Base-by-base conservation (phyloP, 2,113 vertebrate species). In the Isurus oxyrinchus region DNA sequence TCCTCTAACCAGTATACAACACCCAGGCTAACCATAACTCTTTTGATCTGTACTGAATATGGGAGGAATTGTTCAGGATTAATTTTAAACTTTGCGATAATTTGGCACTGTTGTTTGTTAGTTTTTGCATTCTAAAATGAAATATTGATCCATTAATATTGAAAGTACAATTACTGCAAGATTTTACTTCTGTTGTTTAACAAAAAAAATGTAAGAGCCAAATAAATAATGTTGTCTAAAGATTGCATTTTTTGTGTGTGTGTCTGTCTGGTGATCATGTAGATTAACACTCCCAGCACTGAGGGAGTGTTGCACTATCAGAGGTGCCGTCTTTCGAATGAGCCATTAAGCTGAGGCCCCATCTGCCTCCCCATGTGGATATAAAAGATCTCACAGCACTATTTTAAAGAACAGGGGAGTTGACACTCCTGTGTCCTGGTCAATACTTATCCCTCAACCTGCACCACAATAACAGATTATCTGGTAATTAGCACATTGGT, bases 181-280 rank as follows among this genome's bases (percentile, higher is more conserved):
- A 81, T 40, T 81, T 81, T 81, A 81, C 79, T 81, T 88, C 49
- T 87, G 84, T 87, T 53, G 44, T 55, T 87, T 87, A 87, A 87
- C 14, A 76, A 76, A 76, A 69, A 3, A 69, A 69, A 69, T 25
- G 44, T 53, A 53, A 27, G 86, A 88, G 8, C 49, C 86, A 53
- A 88, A 88, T 88, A 88, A 88, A 88, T 88, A 88, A 88, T 88
- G 23, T 88, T 88, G 86, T 53, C 84, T 27, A 88, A 88, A 88
- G 25, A 88, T 57, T 88, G 53, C 23, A 57, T 0, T 57, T 4
- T 57, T 23, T 27, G 49, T 40, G 27, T 79, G 11, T 87, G 84
- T 53, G 76, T 49, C 44, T 81, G 81, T 49, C 40, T 86, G 81
- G 81, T 10, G 16, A 23, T 49, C 19, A 53, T 55, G 7, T 10